These are phyloP conservation scores for Heliocidaris erythrogramma DNA, from an alignment of 35 echinoderm and acorn worm genomes.

Conservation along the genomic window DNA sequence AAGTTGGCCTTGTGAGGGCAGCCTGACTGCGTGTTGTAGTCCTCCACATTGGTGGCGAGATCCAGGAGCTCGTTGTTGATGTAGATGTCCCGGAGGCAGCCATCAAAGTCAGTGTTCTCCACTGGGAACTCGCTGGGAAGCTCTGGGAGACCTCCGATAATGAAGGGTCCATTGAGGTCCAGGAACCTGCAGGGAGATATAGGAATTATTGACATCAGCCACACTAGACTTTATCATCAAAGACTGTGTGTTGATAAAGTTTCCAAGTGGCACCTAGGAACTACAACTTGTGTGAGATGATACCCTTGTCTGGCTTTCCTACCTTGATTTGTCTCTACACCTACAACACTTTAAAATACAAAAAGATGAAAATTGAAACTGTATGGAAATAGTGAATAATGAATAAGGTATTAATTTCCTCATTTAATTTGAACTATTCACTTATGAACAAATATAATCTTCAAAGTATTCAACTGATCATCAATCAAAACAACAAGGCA, in stretches of 20 bases:
- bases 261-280: no score
- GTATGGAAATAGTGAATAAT: not conserved
- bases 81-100: constrained; percentile 88
- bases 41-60: constrained; percentile 77
- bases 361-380: not conserved
- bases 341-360: not conserved
- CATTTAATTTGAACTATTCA: not conserved
- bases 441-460: not conserved
- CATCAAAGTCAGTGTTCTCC: constrained; percentile 74
- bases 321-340: not conserved
- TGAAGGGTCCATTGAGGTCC: constrained; percentile 82
- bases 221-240: not conserved
- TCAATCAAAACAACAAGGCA: no score
- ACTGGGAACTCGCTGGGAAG: constrained; percentile 86
- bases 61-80: constrained; percentile 85
- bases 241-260: no score
- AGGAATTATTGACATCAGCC: not conserved
- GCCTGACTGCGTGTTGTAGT: constrained; percentile 65
- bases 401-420: not conserved
- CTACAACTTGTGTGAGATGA: not conserved
- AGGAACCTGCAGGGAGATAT: constrained; percentile 60
- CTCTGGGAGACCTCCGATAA: constrained; percentile 82
- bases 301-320: no score
- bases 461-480: no score
- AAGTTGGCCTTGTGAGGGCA: constrained; percentile 78